phyloP scores from a whole-genome alignment of 2,797 vertebrate species.

The Sus cebifrons region DNA sequence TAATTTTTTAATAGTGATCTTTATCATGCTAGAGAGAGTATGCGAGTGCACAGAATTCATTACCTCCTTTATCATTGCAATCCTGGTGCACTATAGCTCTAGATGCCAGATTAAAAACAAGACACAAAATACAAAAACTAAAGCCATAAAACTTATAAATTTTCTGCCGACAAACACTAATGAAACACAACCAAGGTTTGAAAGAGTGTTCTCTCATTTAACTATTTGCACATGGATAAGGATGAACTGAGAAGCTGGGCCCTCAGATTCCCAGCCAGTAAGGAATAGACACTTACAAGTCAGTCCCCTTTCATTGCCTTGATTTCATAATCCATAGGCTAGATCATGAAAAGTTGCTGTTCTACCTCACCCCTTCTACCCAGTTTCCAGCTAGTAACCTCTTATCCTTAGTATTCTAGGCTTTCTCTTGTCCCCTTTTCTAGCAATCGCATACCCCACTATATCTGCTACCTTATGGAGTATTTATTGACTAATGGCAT shows the following conservation, averaged over 20 bases:
- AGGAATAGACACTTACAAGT: not conserved
- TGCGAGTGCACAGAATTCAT: not conserved
- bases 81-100: not conserved
- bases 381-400: not conserved
- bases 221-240: not conserved
- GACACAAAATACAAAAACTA: not conserved
- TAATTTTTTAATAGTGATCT: not conserved
- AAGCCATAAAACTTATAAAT: not conserved
- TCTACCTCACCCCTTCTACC: fast-evolving
- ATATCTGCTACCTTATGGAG: not conserved
- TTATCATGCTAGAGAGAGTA: not conserved
- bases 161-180: not conserved
- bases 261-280: not conserved
- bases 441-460: not conserved
- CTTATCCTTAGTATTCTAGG: not conserved
- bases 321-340: not conserved
- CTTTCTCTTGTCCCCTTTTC: not conserved
- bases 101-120: not conserved
- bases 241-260: not conserved
- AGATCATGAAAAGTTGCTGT: not conserved
- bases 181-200: not conserved
- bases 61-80: not conserved
- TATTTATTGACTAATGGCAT: not conserved
- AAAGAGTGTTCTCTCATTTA: not conserved
- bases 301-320: fast-evolving